A percentile compares a stretch with the other conserved stretches of the same genome.
These are phyloP conservation scores for Tupaia chinensis DNA, from an alignment of 2,113 vertebrate genomes.

Conservation along the genomic window DNA sequence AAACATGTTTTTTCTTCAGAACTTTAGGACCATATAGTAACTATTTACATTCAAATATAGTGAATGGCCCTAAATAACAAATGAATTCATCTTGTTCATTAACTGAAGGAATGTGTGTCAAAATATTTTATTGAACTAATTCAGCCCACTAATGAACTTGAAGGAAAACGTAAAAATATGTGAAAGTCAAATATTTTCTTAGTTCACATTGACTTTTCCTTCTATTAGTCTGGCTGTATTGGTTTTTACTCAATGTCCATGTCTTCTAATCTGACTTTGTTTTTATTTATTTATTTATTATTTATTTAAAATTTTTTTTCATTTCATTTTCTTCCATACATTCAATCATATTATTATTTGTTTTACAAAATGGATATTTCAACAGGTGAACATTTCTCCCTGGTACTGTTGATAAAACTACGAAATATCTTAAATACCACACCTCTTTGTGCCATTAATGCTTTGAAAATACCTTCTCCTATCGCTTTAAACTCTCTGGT, in stretches of 20 bases:
- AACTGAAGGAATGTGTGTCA: background rate
- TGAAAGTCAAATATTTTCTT: constrained; percentile 31
- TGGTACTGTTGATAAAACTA: no score
- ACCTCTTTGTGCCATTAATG: no score
- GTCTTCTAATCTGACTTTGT: background rate
- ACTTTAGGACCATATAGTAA: background rate
- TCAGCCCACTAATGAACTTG: background rate
- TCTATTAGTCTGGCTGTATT: background rate
- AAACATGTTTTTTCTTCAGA: background rate
- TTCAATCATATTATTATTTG: no score
- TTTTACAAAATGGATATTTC: no score
- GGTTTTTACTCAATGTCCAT: background rate
- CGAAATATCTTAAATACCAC: no score
- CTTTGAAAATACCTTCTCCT: background rate
- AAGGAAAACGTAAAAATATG: constrained; percentile 44
- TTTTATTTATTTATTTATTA: no score
- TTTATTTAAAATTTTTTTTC: no score
- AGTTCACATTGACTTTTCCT: background rate
- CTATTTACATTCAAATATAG: background rate
- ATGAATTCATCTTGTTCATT: background rate
- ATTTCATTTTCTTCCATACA: no score
- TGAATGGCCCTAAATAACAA: constrained; percentile 2
- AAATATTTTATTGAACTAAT: background rate
- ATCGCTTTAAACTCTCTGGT: background rate
- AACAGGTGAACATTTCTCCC: no score